Evolutionary conservation across 2,888 invertebrate genomes (phyloP).

Genomic region (Dusona sp.): DNA sequence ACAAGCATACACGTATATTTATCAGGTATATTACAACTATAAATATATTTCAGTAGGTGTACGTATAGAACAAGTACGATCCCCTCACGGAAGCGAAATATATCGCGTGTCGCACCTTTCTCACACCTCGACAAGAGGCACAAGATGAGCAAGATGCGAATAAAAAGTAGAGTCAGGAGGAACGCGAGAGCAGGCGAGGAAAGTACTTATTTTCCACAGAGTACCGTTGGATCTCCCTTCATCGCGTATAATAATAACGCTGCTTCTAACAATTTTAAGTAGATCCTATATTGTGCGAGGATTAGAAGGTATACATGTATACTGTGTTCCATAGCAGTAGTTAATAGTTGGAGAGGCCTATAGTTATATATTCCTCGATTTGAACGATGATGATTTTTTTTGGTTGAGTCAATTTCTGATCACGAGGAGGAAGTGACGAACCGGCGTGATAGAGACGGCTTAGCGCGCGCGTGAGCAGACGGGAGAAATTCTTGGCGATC

Average conservation of each 20-base stretch:
- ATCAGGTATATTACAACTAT: slow-evolving; percentile 3
- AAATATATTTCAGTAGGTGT: slow-evolving; percentile 3
- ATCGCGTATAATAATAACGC: slow-evolving; percentile 66
- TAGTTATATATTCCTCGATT: slow-evolving; percentile 42
- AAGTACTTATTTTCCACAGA: slow-evolving; percentile 58
- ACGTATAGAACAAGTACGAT: slow-evolving; percentile 29
- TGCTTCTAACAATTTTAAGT: slow-evolving; percentile 59
- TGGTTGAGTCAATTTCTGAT: slow-evolving; percentile 55
- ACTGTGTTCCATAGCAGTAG: slow-evolving; percentile 9
- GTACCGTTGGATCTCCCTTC: slow-evolving; percentile 66
- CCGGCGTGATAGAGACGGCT: slow-evolving; percentile 38
- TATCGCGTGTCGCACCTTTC: slow-evolving; percentile 57
- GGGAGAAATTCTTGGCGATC: slow-evolving; percentile 71
- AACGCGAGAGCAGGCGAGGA: slow-evolving; percentile 30
- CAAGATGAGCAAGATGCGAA: slow-evolving; percentile 22
- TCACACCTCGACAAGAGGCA: slow-evolving; percentile 53
- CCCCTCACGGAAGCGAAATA: slow-evolving; percentile 59
- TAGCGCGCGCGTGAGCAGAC: slow-evolving; percentile 2
- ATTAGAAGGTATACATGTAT: slow-evolving; percentile 51
- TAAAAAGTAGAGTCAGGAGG: not conserved
- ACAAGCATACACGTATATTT: not conserved
- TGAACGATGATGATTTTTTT: slow-evolving; percentile 38
- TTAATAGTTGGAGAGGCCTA: slow-evolving; percentile 45
- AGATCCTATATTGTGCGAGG: slow-evolving; percentile 14
- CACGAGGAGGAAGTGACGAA: slow-evolving; percentile 56